Conservation (phyloP, 2,113 vertebrate species). For the Ursus arctos region DNA sequence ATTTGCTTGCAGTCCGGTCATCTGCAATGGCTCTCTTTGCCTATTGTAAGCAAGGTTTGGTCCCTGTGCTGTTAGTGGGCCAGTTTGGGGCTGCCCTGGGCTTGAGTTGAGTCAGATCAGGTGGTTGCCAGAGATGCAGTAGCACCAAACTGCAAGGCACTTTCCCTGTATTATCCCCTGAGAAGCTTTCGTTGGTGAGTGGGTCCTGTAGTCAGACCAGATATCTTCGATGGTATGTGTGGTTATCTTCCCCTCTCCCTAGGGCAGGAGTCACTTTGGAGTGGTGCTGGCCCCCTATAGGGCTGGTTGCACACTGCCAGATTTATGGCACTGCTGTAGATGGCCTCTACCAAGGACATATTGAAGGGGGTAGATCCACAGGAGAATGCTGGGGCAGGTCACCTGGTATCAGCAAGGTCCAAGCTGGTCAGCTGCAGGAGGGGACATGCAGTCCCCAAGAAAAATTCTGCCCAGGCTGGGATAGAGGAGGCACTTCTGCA, state of each 20-base stretch:
- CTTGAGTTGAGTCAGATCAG: neutral
- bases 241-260: neutral
- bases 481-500: neutral
- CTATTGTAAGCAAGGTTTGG: neutral
- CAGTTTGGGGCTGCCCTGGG: neutral
- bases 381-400: neutral
- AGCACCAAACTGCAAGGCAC: neutral
- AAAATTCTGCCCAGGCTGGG: neutral
- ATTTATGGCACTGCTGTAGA: neutral
- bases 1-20: neutral
- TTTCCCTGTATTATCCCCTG: neutral
- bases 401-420: neutral
- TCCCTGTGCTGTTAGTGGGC: neutral
- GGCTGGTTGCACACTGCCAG: neutral
- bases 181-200: neutral
- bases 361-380: neutral
- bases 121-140: neutral
- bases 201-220: neutral
- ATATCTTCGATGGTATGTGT: neutral
- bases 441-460: neutral
- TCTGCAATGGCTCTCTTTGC: neutral
- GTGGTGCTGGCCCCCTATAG: neutral
- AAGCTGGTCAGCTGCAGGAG: neutral
- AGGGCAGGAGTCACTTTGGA: neutral
- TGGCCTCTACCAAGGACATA: neutral